phyloP scores from a whole-genome alignment of 2,797 vertebrate species.

The Gouania willdenowi region DNA sequence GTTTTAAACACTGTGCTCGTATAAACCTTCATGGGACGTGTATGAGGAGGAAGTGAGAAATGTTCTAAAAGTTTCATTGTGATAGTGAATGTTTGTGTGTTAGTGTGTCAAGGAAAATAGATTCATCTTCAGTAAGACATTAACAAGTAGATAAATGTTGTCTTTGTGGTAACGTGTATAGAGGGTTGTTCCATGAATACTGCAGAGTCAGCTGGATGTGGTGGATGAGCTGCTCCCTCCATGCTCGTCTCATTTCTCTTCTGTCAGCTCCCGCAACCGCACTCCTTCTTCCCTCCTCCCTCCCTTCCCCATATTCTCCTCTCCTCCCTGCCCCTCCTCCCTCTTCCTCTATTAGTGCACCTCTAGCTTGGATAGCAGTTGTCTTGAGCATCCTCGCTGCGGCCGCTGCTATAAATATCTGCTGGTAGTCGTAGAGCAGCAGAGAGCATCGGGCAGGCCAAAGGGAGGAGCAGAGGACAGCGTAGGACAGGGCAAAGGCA shows the following conservation, averaged over 20 bases:
- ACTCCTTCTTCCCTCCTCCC: constrained; percentile 25
- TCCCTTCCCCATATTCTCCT: constrained; percentile 33
- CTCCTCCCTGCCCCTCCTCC: constrained; percentile 11
- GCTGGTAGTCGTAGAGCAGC: constrained; percentile 54
- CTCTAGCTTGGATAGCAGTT: constrained; percentile 61
- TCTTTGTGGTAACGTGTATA: constrained; percentile 10
- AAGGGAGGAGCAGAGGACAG: constrained; percentile 56
- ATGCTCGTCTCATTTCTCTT: constrained; percentile 64
- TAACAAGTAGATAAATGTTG: constrained; percentile 7
- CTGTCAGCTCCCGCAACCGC: constrained; percentile 36
- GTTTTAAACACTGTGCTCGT: constrained; percentile 7
- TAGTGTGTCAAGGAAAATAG: constrained; percentile 6
- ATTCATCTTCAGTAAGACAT: no score
- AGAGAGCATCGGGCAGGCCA: constrained; percentile 63
- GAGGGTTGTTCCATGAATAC: constrained; percentile 65
- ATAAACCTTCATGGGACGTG: constrained; percentile 12
- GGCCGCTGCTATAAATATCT: constrained; percentile 74
- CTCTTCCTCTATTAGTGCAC: constrained; percentile 44
- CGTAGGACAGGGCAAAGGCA: constrained; percentile 21
- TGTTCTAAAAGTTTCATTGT: constrained; percentile 7
- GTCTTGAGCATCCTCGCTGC: constrained; percentile 69
- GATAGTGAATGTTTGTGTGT: constrained; percentile 1
- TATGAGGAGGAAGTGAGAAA: constrained; percentile 13
- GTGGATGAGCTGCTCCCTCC: constrained; percentile 65
- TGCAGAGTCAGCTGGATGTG: constrained; percentile 82